Evolutionary conservation across 2,797 vertebrate genomes (phyloP), one percentile per base, ranked within the genome.

Genomic region (Cyprinodon diabolis): DNA sequence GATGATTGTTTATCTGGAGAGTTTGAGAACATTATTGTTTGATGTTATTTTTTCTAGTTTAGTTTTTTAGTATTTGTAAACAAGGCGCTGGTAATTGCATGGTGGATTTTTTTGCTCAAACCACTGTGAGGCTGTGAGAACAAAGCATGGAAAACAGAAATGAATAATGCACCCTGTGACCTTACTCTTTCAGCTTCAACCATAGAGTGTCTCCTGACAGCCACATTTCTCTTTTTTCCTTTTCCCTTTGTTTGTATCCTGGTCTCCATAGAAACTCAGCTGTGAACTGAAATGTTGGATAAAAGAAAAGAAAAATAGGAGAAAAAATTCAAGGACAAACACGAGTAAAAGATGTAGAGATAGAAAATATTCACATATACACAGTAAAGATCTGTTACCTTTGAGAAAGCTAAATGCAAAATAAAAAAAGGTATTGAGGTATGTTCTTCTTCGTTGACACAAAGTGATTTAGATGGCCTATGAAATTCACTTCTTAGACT

Each of bases 201-300:
- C 75, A 78, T 57, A 21, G 69, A 84, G 71, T 76, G 76, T 89
- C 81, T 89, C 87, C 81, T 81, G 81, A 89, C 85, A 85, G 87
- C 80, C 78, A 89, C 80, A 81, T 87, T 88, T 91, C 71, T 87
- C 81, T 83, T 68, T 86, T 89, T 86, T 86, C 70, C 30, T 76
- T 71, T 75, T 86, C 85, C 75, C 79, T 85, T 87, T 87, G 86
- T 82, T 84, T 91, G 86, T 86, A 90, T 90, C 81, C 80, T 78
- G 69, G 91, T 95, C 88, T 84, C 94, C 92, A 95, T 95, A 90
- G 94, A 90, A 95, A 95, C 94, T 83, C 79, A 58, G 89, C 72
- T 90, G 79, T 77, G 81, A 87, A 90, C 85, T 86, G 82, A 75
- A 92, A 86, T 82, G 74, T 77, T 72, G 82, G 71, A 93, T 89